Evolutionary conservation across 1,140 invertebrate genomes (phyloP).

Genomic region (Drosophila mojavensis): DNA sequence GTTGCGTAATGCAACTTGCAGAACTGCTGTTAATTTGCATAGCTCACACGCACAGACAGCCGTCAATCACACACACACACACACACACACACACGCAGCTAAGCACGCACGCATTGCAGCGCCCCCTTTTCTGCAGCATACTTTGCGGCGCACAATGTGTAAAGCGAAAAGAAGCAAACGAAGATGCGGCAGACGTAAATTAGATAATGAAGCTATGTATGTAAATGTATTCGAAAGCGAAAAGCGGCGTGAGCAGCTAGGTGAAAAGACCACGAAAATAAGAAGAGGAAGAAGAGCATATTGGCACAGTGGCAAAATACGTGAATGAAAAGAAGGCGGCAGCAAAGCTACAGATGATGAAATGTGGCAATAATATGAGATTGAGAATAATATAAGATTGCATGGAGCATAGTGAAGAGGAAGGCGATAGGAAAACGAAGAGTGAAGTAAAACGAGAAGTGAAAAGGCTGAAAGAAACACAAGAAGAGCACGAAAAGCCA

Average conservation of each 20-base stretch:
- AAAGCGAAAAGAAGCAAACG: background rate
- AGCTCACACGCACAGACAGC: constrained; percentile 15
- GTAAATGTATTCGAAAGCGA: background rate
- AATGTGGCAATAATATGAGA: background rate
- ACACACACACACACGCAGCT: background rate
- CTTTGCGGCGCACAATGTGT: background rate
- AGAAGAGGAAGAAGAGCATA: no score
- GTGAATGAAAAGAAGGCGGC: no score
- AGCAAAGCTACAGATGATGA: background rate
- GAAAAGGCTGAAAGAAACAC: background rate
- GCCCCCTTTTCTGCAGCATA: constrained; percentile 10
- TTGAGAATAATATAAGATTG: background rate
- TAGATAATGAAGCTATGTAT: background rate
- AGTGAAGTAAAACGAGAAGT: background rate
- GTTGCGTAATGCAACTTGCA: constrained; percentile 26
- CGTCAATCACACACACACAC: constrained; percentile 10
- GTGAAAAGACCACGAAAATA: background rate
- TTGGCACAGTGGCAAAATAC: no score
- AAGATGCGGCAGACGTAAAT: background rate
- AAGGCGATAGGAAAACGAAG: background rate
- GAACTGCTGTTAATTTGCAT: constrained; percentile 30
- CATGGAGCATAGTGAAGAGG: background rate
- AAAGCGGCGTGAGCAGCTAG: background rate
- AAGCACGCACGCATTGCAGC: background rate
- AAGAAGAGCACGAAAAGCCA: background rate